Percentiles rank a stretch among this genome's conserved stretches.
Conservation (phyloP, 2,888 invertebrate species). For the Meloe dianella region DNA sequence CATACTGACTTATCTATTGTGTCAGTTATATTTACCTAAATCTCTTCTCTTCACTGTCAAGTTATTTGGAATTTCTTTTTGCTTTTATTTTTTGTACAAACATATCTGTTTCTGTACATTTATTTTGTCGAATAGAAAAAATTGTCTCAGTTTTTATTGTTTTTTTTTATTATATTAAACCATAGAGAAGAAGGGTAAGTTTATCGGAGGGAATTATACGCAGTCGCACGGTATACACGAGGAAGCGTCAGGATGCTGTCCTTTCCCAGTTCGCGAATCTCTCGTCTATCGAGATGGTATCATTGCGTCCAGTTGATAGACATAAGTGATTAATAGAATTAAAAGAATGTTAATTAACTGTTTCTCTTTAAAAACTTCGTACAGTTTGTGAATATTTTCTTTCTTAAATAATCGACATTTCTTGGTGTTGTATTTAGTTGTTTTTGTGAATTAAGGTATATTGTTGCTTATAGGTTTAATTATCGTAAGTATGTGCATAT, state of each 20-base stretch:
- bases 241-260: constrained; percentile 39
- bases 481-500: constrained; percentile 1
- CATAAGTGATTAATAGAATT: not conserved
- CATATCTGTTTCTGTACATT: not conserved
- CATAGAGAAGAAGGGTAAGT: constrained; percentile 17
- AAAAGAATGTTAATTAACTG: not conserved
- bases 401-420: too few species aligned
- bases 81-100: not conserved
- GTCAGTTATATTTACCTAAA: constrained; percentile 1
- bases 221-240: constrained; percentile 41
- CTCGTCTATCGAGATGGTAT: constrained; percentile 30
- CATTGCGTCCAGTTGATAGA: constrained; percentile 11
- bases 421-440: not conserved
- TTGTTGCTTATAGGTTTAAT: constrained; percentile 8
- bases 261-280: constrained; percentile 41
- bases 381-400: too few species aligned
- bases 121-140: not conserved
- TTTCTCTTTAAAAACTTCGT: too few species aligned
- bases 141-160: not conserved
- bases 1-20: not conserved
- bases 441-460: not conserved
- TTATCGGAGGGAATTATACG: constrained; percentile 30
- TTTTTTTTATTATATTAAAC: not conserved
- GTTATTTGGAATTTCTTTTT: not conserved
- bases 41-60: not conserved